Evolutionary conservation across 2,113 vertebrate species (phyloP), one percentile per base, ranked within the genome.

Genomic region (Coryphaenoides rupestris): DNA sequence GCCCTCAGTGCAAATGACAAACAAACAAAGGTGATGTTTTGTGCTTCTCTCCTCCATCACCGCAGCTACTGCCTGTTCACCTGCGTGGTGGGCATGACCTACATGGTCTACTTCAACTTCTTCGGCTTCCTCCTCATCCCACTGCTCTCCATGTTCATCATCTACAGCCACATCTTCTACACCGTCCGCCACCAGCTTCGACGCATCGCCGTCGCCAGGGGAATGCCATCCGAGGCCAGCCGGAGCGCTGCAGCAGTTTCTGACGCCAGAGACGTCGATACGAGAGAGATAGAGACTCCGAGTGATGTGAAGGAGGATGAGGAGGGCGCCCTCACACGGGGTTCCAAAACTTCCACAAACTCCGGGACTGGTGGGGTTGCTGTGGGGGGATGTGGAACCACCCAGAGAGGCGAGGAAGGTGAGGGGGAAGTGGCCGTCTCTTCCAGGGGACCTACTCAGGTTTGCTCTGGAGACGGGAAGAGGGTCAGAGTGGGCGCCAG

Each of bases 21-120:
- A n/a, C 17, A 50, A 40, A 2, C 2, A 12, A 40, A 2, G 7
- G 47, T n/a, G 15, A 3, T n/a, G 15, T 50, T 50, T 50, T n/a
- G 15, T 50, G 15, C 17, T n/a, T 50, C 47, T 12, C 9, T 13
- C 47, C 16, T 50, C n/a, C 47, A 14, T 59, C 2, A 2, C 4
- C 70, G 21, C 40, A 79, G 75, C n/a, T 78, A 72, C 68, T 83
- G 86, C 49, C 64, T 86, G 73, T 78, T 83, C 65, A 72, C 47
- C 14, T 84, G 76, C 16, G 56, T 59, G 33, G 60, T 81, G 21
- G 66, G 88, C 24, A 80, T 74, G 72, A 28, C 49, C 33, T 79
- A 76, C n/a, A 73, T 83, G 72, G 84, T 83, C 40, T 86, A 87
- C 56, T 82, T 79, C 17, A 84, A 12, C 54, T 82, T 87, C 53